These are phyloP conservation scores for Notodonta dromedarius DNA, from an alignment of 2,888 invertebrate species.

Conservation along the genomic window DNA sequence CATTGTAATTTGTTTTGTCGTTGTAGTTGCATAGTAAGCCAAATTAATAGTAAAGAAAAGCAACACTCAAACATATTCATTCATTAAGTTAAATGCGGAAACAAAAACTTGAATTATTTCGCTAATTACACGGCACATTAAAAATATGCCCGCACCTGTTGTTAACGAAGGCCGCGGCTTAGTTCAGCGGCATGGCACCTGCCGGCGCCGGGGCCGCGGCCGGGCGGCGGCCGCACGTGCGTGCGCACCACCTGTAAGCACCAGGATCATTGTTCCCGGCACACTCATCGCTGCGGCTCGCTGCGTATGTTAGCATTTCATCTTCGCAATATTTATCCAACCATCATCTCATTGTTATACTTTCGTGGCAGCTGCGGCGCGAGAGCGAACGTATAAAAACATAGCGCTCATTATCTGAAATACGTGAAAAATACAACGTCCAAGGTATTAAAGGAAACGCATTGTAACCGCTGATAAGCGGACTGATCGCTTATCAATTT, in stretches of 20 bases:
- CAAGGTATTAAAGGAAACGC: conserved; percentile 55
- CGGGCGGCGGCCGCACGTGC: conserved; percentile 42
- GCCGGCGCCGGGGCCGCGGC: background rate
- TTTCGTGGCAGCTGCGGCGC: conserved; percentile 59
- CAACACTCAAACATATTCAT: background rate
- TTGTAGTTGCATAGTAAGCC: background rate
- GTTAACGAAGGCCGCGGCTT: background rate
- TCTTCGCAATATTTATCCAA: conserved; percentile 63
- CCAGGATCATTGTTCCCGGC: conserved; percentile 67
- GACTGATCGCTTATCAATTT: conserved; percentile 35
- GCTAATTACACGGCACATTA: background rate
- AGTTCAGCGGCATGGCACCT: background rate
- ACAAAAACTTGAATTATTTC: background rate
- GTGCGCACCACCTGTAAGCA: conserved; percentile 63
- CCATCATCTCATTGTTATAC: conserved; percentile 59
- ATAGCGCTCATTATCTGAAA: conserved; percentile 47
- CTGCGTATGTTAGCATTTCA: conserved; percentile 50
- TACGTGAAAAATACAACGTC: conserved; percentile 62
- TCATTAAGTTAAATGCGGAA: background rate
- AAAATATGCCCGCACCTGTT: background rate
- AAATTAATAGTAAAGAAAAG: background rate
- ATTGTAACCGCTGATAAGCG: conserved; percentile 44
- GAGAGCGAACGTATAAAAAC: conserved; percentile 56
- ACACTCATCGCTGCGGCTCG: conserved; percentile 65
- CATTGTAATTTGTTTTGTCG: too few relatives aligned